Evolutionary conservation across 2,797 vertebrate genomes (phyloP).

Genomic region (Lemur catta): DNA sequence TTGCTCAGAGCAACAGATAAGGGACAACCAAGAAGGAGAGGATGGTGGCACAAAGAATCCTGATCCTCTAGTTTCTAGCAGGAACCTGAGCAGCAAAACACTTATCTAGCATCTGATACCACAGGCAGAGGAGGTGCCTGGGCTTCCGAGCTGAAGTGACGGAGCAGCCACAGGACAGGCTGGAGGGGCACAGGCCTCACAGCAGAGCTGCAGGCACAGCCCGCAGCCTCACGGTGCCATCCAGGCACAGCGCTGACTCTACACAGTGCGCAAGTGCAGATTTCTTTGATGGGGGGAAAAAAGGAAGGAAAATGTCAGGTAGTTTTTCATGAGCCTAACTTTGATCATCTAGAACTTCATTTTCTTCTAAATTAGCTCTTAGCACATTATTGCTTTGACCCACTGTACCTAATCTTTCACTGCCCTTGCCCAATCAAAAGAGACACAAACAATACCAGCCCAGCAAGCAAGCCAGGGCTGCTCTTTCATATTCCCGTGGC

Average conservation of each 20-base stretch:
- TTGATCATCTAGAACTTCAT: not conserved
- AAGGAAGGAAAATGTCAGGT: accelerated
- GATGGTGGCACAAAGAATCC: too few species aligned
- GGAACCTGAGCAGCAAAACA: not conserved
- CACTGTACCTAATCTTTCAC: not conserved
- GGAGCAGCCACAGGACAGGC: not conserved
- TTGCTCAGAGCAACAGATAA: not conserved
- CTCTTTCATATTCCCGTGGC: accelerated
- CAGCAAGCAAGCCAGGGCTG: accelerated
- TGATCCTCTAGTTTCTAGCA: accelerated
- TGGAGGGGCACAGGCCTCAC: not conserved
- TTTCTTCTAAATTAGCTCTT: not conserved
- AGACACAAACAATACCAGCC: not conserved
- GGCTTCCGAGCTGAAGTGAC: not conserved
- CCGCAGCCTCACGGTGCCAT: not conserved
- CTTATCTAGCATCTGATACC: not conserved
- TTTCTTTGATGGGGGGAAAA: too few species aligned
- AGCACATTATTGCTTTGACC: too few species aligned
- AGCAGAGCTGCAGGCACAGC: not conserved
- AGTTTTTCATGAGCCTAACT: not conserved
- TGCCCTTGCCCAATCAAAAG: not conserved
- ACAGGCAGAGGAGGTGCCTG: too few species aligned
- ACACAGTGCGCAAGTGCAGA: accelerated
- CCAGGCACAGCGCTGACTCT: not conserved
- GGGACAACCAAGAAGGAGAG: not conserved